A percentile compares a stretch with the other conserved stretches of the same genome.
These are phyloP conservation scores for Magallana nippona DNA, from an alignment of 2,888 invertebrate species.

Conservation along the genomic window DNA sequence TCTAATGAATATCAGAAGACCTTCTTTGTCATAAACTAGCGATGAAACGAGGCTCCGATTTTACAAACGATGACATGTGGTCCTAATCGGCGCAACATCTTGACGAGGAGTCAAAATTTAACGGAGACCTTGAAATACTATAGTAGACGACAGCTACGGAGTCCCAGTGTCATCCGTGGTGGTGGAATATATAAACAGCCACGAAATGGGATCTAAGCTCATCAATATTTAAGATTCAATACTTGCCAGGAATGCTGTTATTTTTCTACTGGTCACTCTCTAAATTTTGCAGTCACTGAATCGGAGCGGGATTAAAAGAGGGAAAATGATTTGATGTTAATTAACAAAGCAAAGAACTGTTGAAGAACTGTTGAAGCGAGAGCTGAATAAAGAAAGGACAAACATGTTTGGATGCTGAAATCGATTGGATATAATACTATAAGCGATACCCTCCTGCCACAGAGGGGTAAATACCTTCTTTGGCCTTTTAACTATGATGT, in stretches of 20 bases:
- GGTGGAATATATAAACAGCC: neutral
- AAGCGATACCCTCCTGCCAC: neutral
- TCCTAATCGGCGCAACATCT: slow-evolving; percentile 25
- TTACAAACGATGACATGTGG: slow-evolving; percentile 10
- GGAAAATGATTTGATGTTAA: neutral
- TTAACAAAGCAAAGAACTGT: neutral
- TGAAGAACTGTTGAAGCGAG: slow-evolving; percentile 1
- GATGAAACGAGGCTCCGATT: neutral
- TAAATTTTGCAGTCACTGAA: neutral
- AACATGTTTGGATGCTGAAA: slow-evolving; percentile 11
- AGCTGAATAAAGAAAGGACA: neutral
- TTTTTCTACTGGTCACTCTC: neutral
- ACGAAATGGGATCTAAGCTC: neutral
- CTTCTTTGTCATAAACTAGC: neutral
- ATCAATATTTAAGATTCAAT: slow-evolving; percentile 21
- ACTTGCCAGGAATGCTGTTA: neutral
- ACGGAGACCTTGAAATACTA: too few species aligned
- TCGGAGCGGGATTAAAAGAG: neutral
- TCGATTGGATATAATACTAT: slow-evolving; percentile 15
- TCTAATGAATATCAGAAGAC: neutral
- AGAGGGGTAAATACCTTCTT: neutral
- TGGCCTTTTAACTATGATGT: neutral
- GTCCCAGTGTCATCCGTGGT: neutral
- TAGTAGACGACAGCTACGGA: neutral
- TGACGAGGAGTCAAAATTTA: neutral